These are phyloP conservation scores for Chloroceryle aenea DNA, from an alignment of 2,113 vertebrate genomes.

Conservation along the genomic window DNA sequence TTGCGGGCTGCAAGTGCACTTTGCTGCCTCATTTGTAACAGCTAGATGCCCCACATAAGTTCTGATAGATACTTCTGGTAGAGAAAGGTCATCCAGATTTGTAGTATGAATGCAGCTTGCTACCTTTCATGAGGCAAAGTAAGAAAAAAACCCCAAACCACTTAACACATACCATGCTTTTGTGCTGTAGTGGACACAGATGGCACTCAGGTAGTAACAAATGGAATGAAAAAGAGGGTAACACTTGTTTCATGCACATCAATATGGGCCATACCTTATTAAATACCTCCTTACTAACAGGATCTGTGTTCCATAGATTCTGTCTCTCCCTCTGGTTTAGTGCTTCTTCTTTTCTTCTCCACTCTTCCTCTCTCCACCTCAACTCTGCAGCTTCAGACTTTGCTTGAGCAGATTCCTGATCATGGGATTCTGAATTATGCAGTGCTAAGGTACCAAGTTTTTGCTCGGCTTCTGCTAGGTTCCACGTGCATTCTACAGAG, in stretches of 20 bases:
- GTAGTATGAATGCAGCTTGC: not conserved
- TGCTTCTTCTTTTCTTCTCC: slow-evolving; percentile 93
- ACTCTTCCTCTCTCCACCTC: slow-evolving; percentile 88
- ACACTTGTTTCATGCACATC: not conserved
- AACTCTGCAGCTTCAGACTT: slow-evolving; percentile 84
- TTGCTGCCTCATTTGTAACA: not conserved
- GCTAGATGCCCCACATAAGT: not conserved
- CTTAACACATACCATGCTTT: not conserved
- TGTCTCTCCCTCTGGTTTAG: slow-evolving; percentile 82
- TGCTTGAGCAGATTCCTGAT: slow-evolving; percentile 90
- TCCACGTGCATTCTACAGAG: slow-evolving; percentile 92
- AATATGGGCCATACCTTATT: slow-evolving; percentile 84
- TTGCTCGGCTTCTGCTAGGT: slow-evolving; percentile 94
- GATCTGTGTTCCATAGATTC: slow-evolving; percentile 81
- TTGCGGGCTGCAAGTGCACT: not conserved
- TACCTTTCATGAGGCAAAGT: not conserved
- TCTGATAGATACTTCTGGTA: not conserved
- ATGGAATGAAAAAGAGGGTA: not conserved
- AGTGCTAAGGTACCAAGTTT: slow-evolving; percentile 90
- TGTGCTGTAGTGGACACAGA: not conserved
- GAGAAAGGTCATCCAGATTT: not conserved
- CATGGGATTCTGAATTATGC: slow-evolving; percentile 91
- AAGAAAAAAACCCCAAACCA: not conserved
- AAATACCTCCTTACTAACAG: slow-evolving; percentile 90
- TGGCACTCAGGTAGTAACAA: not conserved